Base-by-base conservation (phyloP, 2,888 invertebrate genomes). In the Selenia dentaria region DNA sequence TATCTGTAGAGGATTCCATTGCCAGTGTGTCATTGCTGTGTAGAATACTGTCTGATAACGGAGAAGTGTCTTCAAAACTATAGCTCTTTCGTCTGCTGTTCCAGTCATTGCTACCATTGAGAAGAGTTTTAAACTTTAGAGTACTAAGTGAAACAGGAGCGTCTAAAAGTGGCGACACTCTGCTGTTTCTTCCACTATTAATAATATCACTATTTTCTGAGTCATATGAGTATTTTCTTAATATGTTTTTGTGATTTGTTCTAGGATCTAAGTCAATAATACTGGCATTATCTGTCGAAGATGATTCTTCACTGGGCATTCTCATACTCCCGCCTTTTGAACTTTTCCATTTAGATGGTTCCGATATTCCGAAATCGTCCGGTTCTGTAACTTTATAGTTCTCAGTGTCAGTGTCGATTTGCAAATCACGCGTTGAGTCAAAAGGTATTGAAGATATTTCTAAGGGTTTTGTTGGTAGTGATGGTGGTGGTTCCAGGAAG, bases 1-100 rank as follows among this genome's bases (percentile, higher is more conserved):
- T 95, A 62, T 95, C 95, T 1, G 95, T 95, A 2, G 95, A 95
- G n/a, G 94, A 94, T 70, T 95, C 95, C 67, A 94, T 93, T 1
- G 93, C 90, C 51, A 90, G 75, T 54, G 89, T 91, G 44, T 87
- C 90, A 59, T 89, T 92, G 47, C 68, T 75, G 47, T 79, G 75
- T 38, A 73, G 57, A 32, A 75, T 74, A 27, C 63, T 74, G 67
- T 83, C 83, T 51, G 77, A 75, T 25, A 81, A 49, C 10, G 87
- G 79, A 16, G 80, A 74, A 1, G 88, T 83, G 40, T 88, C 86
- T 74, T 90, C 90, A 65, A 96, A 96, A 44, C 95, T 95, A 67
- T 95, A 95, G 10, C 95, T 95, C 78, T 95, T 96, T 55, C 95
- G 89, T 56, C 95, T 88, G 49, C 93, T 92, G 66, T 94, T 94